Conservation (phyloP, 1,140 invertebrate genomes). For the Laodelphax striatellus region DNA sequence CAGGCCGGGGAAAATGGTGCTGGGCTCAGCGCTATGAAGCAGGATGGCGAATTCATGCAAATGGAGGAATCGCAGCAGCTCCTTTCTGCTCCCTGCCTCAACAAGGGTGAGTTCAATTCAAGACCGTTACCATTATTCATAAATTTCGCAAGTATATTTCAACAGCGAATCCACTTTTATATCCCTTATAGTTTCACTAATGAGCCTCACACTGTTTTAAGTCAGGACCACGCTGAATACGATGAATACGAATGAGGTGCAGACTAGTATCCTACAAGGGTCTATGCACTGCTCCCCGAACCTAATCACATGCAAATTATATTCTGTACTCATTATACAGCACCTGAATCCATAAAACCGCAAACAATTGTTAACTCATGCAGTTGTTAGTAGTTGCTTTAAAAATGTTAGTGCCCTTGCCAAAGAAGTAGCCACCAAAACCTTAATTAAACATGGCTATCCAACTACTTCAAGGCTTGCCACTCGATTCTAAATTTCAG, state of each 20-base stretch:
- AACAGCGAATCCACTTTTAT: not conserved
- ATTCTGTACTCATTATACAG: too few relatives aligned
- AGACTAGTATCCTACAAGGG: not conserved
- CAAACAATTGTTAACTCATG: too few relatives aligned
- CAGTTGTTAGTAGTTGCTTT: too few relatives aligned
- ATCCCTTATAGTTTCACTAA: not conserved
- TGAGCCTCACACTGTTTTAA: not conserved
- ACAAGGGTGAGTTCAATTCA: constrained; percentile 7
- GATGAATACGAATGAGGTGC: not conserved
- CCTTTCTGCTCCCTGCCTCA: constrained; percentile 10
- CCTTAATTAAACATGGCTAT: too few relatives aligned
- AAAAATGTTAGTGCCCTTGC: too few relatives aligned
- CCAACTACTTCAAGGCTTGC: too few relatives aligned
- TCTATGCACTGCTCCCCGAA: not conserved
- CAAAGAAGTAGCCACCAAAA: too few relatives aligned
- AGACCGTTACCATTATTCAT: not conserved
- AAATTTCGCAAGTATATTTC: not conserved
- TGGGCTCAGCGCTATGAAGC: constrained; percentile 1
- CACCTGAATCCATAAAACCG: too few relatives aligned
- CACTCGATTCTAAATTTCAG: too few relatives aligned
- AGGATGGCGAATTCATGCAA: constrained; percentile 8
- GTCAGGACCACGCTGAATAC: not conserved
- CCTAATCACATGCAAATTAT: too few relatives aligned
- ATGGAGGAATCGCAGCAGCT: constrained; percentile 17
- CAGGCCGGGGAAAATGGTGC: too few relatives aligned